Evolutionary conservation across 30 jellyfish, hydroid and myxozoan species (phyloP).

Genomic region (Pseudorhiza aurosa): DNA sequence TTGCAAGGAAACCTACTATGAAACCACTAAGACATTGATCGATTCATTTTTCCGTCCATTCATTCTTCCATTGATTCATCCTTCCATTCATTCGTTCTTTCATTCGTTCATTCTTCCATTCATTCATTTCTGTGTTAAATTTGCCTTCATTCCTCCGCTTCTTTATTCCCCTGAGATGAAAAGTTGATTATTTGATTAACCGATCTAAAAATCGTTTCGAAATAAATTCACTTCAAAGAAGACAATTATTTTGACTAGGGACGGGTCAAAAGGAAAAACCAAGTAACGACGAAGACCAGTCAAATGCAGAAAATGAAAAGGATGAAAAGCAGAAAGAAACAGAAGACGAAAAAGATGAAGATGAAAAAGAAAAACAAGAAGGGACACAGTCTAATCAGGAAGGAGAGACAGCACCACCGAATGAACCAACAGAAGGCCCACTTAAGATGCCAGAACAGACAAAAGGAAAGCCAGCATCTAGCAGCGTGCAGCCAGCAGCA

Average conservation of each 20-base stretch:
- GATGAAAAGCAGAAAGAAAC: conserved; percentile 7
- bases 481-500: not conserved
- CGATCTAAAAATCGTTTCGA: no score
- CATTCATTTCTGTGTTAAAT: no score
- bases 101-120: not conserved
- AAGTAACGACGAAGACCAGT: not conserved
- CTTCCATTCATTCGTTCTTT: not conserved
- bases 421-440: conserved; percentile 45
- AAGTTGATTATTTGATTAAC: no score
- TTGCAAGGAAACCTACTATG: not conserved
- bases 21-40: not conserved
- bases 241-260: not conserved
- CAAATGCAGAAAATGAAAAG: conserved; percentile 4
- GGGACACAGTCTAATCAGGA: conserved; percentile 13
- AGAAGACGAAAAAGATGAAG: conserved; percentile 22
- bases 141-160: not conserved
- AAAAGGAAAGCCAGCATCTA: conserved; percentile 10
- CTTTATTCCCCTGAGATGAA: no score
- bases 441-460: conserved; percentile 20
- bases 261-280: not conserved
- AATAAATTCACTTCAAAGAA: no score
- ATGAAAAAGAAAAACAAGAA: conserved; percentile 11
- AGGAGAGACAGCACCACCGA: conserved; percentile 45
- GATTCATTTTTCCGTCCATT: not conserved
- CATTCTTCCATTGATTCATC: not conserved